Evolutionary conservation across 2,888 invertebrate genomes (phyloP).

Genomic region (Pedicia rivosa): DNA sequence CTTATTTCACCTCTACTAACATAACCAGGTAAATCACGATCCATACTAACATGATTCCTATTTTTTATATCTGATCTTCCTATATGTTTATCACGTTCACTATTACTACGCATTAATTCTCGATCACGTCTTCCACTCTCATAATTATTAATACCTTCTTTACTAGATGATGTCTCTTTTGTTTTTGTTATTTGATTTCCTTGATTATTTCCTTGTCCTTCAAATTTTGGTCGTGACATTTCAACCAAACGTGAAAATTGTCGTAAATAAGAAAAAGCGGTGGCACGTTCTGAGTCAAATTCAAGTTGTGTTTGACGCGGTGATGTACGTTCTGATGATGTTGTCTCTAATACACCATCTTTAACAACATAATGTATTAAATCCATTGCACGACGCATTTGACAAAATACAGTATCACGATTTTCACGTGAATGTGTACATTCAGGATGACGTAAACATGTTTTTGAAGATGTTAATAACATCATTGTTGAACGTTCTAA

Average conservation of each 20-base stretch:
- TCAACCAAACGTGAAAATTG: slow-evolving; percentile 70
- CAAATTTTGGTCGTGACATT: slow-evolving; percentile 32
- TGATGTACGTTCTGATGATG: slow-evolving; percentile 17
- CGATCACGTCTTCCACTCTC: slow-evolving; percentile 11
- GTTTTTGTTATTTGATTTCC: neutral
- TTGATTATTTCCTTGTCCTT: slow-evolving; percentile 6
- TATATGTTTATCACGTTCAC: slow-evolving; percentile 16
- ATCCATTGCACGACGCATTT: slow-evolving; percentile 94
- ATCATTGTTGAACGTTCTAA: slow-evolving; percentile 93
- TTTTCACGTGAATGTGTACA: slow-evolving; percentile 86
- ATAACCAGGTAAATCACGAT: slow-evolving; percentile 11
- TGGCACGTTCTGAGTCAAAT: slow-evolving; percentile 45
- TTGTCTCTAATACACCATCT: slow-evolving; percentile 73
- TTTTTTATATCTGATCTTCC: slow-evolving; percentile 10
- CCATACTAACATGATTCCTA: slow-evolving; percentile 14
- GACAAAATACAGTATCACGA: slow-evolving; percentile 94
- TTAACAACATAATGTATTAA: slow-evolving; percentile 94
- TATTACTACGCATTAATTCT: slow-evolving; percentile 18
- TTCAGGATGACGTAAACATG: slow-evolving; percentile 87
- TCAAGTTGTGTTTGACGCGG: slow-evolving; percentile 33
- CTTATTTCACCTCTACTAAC: slow-evolving; percentile 11
- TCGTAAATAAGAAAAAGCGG: slow-evolving; percentile 61
- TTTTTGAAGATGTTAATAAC: slow-evolving; percentile 92
- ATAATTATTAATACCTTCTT: slow-evolving; percentile 2
- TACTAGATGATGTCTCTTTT: neutral